Conservation (phyloP, 2,113 vertebrate genomes). For the Xyliphius kryptos region DNA sequence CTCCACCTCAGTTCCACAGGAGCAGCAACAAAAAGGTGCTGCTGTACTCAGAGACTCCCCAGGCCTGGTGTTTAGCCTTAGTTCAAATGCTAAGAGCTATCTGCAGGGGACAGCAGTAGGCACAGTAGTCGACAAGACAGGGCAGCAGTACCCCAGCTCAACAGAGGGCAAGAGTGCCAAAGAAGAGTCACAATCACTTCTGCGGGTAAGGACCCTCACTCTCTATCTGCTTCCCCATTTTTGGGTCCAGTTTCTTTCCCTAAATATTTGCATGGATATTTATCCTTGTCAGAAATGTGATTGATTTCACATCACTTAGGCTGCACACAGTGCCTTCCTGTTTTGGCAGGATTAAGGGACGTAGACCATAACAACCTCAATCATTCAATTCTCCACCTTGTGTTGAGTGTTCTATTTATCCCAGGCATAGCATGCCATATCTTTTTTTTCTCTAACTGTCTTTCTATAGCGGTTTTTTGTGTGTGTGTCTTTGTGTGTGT, state of each 20-base stretch:
- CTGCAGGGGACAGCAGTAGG: conserved; percentile 66
- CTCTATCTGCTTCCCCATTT: background rate
- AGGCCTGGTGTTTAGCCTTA: conserved; percentile 79
- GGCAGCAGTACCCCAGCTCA: conserved; percentile 64
- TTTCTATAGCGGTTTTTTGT: no score
- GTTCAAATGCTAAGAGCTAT: conserved; percentile 85
- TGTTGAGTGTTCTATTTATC: no score
- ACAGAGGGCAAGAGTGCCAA: conserved; percentile 78
- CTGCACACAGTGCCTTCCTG: no score
- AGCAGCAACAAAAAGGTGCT: conserved; percentile 61
- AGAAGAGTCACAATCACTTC: conserved; percentile 93
- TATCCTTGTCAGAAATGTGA: no score
- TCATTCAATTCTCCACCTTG: no score
- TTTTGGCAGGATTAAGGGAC: no score
- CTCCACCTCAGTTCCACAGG: conserved; percentile 59
- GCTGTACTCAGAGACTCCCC: conserved; percentile 75
- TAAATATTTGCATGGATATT: background rate
- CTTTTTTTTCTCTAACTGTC: no score
- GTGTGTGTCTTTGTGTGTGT: no score
- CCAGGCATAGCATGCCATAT: no score
- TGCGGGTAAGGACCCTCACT: conserved; percentile 77
- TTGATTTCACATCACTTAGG: no score
- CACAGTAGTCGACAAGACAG: conserved; percentile 71
- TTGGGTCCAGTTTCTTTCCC: background rate
- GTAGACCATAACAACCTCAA: no score